A percentile compares a stretch with the other conserved stretches of the same genome.
Conservation (phyloP, 2,888 invertebrate genomes). For the Ctenicera cuprea region DNA sequence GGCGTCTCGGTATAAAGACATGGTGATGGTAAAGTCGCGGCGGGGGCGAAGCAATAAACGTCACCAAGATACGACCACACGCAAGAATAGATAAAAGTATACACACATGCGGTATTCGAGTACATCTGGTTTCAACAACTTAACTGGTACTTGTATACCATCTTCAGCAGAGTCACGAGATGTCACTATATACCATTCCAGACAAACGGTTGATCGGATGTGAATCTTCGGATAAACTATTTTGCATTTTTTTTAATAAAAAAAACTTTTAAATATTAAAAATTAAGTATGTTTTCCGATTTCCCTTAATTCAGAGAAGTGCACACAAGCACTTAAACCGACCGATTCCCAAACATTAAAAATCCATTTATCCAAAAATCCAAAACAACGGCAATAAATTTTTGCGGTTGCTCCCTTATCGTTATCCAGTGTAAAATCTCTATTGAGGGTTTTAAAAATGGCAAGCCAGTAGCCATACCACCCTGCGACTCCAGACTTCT, state of each 20-base stretch:
- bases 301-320: neutral
- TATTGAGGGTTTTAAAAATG: conserved; percentile 24
- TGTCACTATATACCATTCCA: conserved; percentile 4
- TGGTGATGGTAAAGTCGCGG: conserved; percentile 42
- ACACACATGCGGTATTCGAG: conserved; percentile 41
- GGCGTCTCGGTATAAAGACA: conserved; percentile 44
- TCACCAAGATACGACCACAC: conserved; percentile 59
- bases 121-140: conserved; percentile 43
- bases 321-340: neutral
- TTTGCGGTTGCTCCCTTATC: neutral
- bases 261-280: too few relatives aligned
- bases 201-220: neutral
- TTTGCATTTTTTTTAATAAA: too few relatives aligned
- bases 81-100: conserved; percentile 59
- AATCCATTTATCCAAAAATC: conserved; percentile 29
- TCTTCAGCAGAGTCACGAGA: conserved; percentile 5
- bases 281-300: too few relatives aligned
- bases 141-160: conserved; percentile 43
- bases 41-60: conserved; percentile 58
- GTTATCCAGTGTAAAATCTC: conserved; percentile 30
- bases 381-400: neutral
- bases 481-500: conserved; percentile 38
- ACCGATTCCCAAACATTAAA: conserved; percentile 23
- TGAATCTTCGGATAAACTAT: neutral
- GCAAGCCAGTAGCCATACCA: conserved; percentile 41